Conservation (phyloP, 2,797 vertebrate genomes). For the Manis pentadactyla region DNA sequence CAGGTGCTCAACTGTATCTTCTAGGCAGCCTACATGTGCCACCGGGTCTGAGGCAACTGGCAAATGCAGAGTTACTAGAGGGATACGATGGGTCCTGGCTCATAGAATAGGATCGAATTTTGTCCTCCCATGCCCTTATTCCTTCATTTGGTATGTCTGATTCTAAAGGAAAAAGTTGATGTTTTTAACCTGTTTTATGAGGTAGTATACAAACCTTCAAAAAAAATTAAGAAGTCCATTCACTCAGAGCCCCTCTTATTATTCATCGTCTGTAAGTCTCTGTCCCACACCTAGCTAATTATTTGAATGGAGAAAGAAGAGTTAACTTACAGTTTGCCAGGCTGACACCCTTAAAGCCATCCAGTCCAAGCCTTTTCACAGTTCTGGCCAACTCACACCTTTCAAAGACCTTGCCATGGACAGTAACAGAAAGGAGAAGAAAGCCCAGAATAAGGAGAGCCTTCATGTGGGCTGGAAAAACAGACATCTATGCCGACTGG, state of each 20-base stretch:
- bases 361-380: conserved; percentile 39
- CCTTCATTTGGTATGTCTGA: not conserved
- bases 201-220: not conserved
- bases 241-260: not conserved
- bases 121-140: not conserved
- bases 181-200: not conserved
- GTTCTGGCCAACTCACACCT: conserved; percentile 70
- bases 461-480: conserved; percentile 57
- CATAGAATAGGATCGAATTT: not conserved
- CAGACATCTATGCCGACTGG: not conserved
- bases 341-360: conserved; percentile 43
- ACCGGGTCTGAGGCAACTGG: not conserved
- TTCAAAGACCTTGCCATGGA: conserved; percentile 48
- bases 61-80: not conserved
- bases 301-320: not conserved
- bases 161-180: not conserved
- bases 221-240: not conserved
- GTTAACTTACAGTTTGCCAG: conserved; percentile 74
- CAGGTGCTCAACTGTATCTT: not conserved
- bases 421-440: conserved; percentile 42
- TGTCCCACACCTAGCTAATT: not conserved
- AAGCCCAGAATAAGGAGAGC: conserved; percentile 45
- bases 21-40: not conserved
- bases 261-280: too few relatives aligned
- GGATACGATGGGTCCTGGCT: not conserved